Evolutionary conservation across 2,797 vertebrate genomes (phyloP), one percentile per base, ranked within the genome.

Genomic region (Pteropus rufus): DNA sequence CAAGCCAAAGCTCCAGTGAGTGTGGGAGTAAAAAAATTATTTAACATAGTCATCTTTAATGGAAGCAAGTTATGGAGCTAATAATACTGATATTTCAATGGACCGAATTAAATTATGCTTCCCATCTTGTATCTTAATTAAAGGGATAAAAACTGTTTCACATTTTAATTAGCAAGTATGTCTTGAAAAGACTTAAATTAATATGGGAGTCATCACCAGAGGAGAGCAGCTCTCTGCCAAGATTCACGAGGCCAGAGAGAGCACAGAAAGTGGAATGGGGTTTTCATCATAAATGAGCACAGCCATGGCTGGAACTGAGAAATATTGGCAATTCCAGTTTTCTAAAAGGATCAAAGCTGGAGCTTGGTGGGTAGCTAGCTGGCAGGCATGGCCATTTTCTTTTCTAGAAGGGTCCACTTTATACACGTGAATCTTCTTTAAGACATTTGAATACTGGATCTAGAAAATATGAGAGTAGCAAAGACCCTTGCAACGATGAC

Each of bases 51-150:
- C 76, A 41, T 89, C 65, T 90, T 64, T 79, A 97, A 85, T 67
- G 34, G 80, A 79, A 91, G n/a, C 70, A 90, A 94, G 89, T 94
- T 85, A 88, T 91, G 86, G 75, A 76, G 85, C 73, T 97, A 93
- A 97, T 94, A 88, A 39, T 72, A 75, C 82, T 76, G 39, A 73
- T 96, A 90, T 97, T 97, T 97, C 69, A 94, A 58, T 70, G 65
- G 94, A 49, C 94, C 4, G 3, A 96, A 36, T 96, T 92, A 97
- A 96, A 90, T 96, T 93, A 41, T 91, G 36, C 91, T 97, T 97
- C 58, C 77, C 93, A 83, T 96, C 81, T 93, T 97, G 54, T 94
- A 81, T 97, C 75, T 98, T 97, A 98, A 98, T 97, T 98, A 88
- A 94, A 75, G 93, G 87, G 87, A 96, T 97, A 97, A 96, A 97